phyloP scores from a whole-genome alignment of 2,888 invertebrate species.

The Pyrrhosoma nymphula region DNA sequence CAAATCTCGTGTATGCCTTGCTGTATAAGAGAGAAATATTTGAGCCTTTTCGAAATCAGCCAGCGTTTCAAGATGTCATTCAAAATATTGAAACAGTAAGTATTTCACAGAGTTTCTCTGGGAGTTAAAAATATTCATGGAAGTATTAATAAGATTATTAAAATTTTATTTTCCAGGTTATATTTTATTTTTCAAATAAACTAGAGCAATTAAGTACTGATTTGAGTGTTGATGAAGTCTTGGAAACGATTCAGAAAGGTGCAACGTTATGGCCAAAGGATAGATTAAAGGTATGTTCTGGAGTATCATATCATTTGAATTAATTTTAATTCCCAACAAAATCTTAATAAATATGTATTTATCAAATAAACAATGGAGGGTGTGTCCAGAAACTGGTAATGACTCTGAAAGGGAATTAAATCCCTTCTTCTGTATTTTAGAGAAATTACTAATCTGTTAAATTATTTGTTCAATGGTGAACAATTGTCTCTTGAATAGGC shows the following conservation, averaged over 20 bases:
- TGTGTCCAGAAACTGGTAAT: no score
- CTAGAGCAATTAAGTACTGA: conserved; percentile 83
- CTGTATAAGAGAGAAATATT: conserved; percentile 96
- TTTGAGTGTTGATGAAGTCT: conserved; percentile 91
- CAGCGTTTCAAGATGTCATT: conserved; percentile 94
- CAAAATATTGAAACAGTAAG: conserved; percentile 96
- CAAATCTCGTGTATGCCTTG: conserved; percentile 96
- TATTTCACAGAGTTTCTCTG: conserved; percentile 40
- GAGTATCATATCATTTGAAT: no score
- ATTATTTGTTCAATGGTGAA: no score
- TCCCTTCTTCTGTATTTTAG: no score
- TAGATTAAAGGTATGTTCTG: conserved; percentile 87
- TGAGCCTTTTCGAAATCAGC: conserved; percentile 90
- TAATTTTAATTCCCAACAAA: no score
- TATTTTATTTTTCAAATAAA: conserved; percentile 85
- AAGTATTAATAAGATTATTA: neutral
- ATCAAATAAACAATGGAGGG: no score
- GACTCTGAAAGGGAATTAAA: no score
- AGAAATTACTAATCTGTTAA: no score
- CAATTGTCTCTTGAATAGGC: no score
- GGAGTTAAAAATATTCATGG: neutral
- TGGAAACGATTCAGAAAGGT: conserved; percentile 93
- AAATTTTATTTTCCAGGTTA: conserved; percentile 78
- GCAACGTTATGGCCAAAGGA: conserved; percentile 97
- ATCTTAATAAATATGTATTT: no score